phyloP scores from a whole-genome alignment of 2,113 vertebrate genomes.

The Euleptes europaea region DNA sequence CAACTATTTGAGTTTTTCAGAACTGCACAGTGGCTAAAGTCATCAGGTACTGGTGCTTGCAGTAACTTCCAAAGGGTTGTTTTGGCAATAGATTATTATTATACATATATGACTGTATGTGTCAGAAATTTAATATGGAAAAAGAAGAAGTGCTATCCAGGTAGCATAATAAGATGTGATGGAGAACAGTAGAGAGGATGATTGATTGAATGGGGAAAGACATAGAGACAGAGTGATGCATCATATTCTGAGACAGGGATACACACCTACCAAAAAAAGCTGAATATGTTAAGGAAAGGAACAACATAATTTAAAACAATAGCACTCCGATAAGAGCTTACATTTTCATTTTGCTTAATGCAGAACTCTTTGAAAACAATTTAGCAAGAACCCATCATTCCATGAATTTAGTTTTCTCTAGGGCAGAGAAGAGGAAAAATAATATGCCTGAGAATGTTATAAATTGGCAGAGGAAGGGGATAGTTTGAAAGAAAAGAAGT shows the following conservation, averaged over 20 bases:
- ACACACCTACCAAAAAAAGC: not conserved
- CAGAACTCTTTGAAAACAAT: not conserved
- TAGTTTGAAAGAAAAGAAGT: not conserved
- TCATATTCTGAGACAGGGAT: not conserved
- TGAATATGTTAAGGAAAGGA: not conserved
- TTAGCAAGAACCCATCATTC: conserved; percentile 16
- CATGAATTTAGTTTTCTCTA: conserved; percentile 21
- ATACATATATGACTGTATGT: not conserved
- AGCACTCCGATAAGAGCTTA: conserved; percentile 7
- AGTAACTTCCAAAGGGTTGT: conserved; percentile 2
- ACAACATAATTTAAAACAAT: not conserved
- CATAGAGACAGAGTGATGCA: not conserved
- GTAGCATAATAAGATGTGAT: conserved; percentile 8
- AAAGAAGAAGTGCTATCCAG: not conserved
- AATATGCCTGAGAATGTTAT: conserved; percentile 9
- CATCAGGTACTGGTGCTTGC: not conserved
- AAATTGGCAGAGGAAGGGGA: not conserved
- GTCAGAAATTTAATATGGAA: conserved; percentile 8
- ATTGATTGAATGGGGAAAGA: conserved; percentile 17
- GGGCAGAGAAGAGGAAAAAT: conserved; percentile 33
- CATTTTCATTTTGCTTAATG: conserved; percentile 31
- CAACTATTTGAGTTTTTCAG: not conserved
- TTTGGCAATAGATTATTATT: not conserved
- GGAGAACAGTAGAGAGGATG: not conserved
- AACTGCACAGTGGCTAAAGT: not conserved